These are phyloP conservation scores for Lepus townsendii DNA, from an alignment of 2,797 vertebrate genomes.

Conservation along the genomic window DNA sequence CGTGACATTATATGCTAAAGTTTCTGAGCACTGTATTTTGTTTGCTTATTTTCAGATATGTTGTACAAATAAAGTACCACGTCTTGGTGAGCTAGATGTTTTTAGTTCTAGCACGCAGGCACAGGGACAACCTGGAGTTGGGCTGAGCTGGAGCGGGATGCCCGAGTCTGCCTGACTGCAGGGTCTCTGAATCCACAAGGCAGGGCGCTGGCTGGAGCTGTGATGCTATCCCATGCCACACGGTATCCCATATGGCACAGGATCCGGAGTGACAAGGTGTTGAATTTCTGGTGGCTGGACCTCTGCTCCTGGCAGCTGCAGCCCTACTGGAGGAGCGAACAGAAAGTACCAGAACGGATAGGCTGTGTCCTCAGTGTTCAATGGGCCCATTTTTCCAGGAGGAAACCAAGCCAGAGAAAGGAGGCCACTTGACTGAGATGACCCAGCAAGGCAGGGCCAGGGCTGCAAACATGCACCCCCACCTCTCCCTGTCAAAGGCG, in stretches of 20 bases:
- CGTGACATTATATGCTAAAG: too few species aligned
- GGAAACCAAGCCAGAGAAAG: not conserved
- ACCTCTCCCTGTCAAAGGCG: not conserved
- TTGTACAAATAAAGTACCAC: not conserved
- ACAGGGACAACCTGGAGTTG: not conserved
- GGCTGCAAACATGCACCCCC: not conserved
- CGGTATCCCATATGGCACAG: too few species aligned
- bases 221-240: not conserved
- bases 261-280: too few species aligned
- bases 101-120: not conserved
- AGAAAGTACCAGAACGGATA: not conserved
- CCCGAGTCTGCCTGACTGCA: not conserved
- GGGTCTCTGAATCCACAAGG: accelerated
- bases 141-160: not conserved
- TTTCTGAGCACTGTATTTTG: too few species aligned
- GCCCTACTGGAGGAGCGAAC: not conserved
- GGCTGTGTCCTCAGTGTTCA: not conserved
- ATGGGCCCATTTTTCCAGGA: not conserved
- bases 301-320: not conserved
- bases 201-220: not conserved
- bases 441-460: too few species aligned
- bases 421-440: not conserved
- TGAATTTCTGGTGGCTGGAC: not conserved
- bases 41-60: not conserved
- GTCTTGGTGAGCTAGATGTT: not conserved